Conservation (phyloP, 2,888 invertebrate species). For the Epirrhoe alternata region DNA sequence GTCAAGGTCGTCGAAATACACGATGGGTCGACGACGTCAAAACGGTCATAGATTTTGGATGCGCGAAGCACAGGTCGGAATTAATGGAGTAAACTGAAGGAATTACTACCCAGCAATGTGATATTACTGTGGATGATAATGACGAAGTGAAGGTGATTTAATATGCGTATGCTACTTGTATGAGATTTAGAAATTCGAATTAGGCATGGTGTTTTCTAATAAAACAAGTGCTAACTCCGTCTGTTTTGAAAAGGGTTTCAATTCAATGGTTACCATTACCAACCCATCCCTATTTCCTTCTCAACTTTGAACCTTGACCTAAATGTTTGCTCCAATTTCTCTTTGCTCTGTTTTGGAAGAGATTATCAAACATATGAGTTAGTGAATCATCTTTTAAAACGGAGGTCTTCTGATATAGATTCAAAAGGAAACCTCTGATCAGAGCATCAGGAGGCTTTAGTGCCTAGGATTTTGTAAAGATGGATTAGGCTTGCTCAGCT, state of each 20-base stretch:
- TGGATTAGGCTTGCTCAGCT: too few relatives aligned
- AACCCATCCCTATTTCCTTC: not conserved
- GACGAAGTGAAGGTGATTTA: too few relatives aligned
- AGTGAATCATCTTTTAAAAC: not conserved
- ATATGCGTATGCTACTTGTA: not conserved
- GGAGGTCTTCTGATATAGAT: not conserved
- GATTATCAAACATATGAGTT: not conserved
- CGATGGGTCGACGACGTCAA: too few relatives aligned
- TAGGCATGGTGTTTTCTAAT: not conserved
- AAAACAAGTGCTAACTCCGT: not conserved
- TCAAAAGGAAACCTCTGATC: too few relatives aligned
- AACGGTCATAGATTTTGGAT: too few relatives aligned
- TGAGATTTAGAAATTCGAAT: not conserved
- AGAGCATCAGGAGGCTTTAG: too few relatives aligned
- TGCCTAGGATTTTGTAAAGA: too few relatives aligned
- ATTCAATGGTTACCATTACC: not conserved
- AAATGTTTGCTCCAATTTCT: constrained; percentile 4
- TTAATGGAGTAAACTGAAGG: too few relatives aligned
- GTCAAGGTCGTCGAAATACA: too few relatives aligned
- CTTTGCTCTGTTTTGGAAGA: not conserved
- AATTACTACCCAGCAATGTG: too few relatives aligned
- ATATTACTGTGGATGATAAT: too few relatives aligned
- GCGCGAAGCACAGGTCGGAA: too few relatives aligned
- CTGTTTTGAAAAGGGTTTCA: not conserved
- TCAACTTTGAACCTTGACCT: not conserved